A percentile compares a stretch with the other conserved stretches of the same genome.
phyloP scores from a whole-genome alignment of 2,888 invertebrate species.

The Saturnia japonica region DNA sequence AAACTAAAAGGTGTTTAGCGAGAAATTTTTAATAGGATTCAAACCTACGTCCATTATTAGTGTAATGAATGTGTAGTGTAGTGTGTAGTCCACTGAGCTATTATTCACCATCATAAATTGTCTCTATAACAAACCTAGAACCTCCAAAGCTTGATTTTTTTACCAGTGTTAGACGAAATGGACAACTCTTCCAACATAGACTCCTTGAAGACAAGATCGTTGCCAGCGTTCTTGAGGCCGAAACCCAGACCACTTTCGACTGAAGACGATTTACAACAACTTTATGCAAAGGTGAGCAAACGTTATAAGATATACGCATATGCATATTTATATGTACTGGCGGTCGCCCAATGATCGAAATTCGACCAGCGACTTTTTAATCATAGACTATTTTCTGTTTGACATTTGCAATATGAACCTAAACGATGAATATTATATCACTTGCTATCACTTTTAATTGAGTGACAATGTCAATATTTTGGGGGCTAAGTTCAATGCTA shows the following conservation, averaged over 20 bases:
- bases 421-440: too few relatives aligned
- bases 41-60: too few relatives aligned
- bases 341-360: too few relatives aligned
- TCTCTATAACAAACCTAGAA: background rate
- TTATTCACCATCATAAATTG: background rate
- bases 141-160: background rate
- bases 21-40: too few relatives aligned
- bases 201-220: slow-evolving; percentile 83
- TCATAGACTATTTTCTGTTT: too few relatives aligned
- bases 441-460: too few relatives aligned
- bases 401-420: too few relatives aligned
- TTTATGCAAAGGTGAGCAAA: slow-evolving; percentile 84
- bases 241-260: slow-evolving; percentile 86
- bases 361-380: too few relatives aligned
- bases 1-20: too few relatives aligned
- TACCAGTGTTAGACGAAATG: slow-evolving; percentile 83
- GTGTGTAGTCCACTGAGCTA: too few relatives aligned
- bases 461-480: too few relatives aligned
- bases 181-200: slow-evolving; percentile 67
- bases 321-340: background rate
- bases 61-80: background rate
- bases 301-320: background rate
- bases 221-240: slow-evolving; percentile 88
- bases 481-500: too few relatives aligned
- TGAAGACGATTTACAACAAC: slow-evolving; percentile 85